A percentile compares a stretch with the other conserved stretches of the same genome.
These are phyloP conservation scores for Nesogale talazaci DNA, from an alignment of 2,113 vertebrate genomes.

Conservation along the genomic window DNA sequence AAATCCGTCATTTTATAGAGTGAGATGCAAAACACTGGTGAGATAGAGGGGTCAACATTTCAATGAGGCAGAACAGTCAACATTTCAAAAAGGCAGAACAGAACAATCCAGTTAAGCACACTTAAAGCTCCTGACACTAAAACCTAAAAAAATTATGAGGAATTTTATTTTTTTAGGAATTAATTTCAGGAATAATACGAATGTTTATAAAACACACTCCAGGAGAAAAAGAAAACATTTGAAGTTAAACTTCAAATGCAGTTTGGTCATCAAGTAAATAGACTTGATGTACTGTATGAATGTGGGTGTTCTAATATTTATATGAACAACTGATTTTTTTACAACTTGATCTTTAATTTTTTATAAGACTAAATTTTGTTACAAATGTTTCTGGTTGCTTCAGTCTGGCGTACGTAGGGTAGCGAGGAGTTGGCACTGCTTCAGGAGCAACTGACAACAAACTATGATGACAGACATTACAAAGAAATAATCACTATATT, in stretches of 20 bases:
- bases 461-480: not conserved
- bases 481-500: conserved; percentile 36
- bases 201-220: conserved; percentile 12
- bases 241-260: conserved; percentile 25
- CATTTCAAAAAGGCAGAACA: not conserved
- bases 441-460: not conserved
- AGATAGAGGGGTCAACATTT: not conserved
- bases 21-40: not conserved
- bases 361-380: conserved; percentile 43
- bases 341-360: conserved; percentile 55
- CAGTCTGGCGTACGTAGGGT: not conserved
- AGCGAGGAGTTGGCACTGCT: not conserved
- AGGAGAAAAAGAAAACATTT: not conserved
- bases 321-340: conserved; percentile 40
- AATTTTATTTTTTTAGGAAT: conserved; percentile 1
- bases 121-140: conserved; percentile 1
- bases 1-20: conserved; percentile 9
- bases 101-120: conserved; percentile 38
- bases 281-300: not conserved
- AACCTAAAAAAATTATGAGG: conserved; percentile 48
- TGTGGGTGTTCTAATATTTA: conserved; percentile 20
- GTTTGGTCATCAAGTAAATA: not conserved
- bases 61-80: not conserved
- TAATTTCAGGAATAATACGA: conserved; percentile 33
- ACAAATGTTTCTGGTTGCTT: not conserved